Conservation (phyloP, 2,888 invertebrate genomes). For the Marronus borbonicus region DNA sequence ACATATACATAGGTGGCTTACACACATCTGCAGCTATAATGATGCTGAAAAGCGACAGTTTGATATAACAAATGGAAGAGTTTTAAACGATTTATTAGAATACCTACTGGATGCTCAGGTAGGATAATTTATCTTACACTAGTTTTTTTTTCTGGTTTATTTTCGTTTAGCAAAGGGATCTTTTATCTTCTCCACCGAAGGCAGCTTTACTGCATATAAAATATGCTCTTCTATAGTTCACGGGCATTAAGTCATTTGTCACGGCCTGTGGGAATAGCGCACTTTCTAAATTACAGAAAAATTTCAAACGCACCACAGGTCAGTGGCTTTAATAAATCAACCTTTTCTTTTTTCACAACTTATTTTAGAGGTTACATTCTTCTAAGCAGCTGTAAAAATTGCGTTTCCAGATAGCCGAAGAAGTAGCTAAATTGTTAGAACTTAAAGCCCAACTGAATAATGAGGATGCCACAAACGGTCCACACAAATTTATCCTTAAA, state of each 20-base stretch:
- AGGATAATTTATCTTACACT: conserved; percentile 57
- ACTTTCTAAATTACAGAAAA: conserved; percentile 58
- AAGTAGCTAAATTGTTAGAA: conserved; percentile 86
- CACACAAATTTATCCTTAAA: conserved; percentile 88
- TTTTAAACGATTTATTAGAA: conserved; percentile 35
- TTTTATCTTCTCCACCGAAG: conserved; percentile 14
- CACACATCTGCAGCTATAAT: conserved; percentile 76
- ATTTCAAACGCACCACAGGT: conserved; percentile 66
- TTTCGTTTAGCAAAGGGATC: conserved; percentile 37
- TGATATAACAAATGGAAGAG: conserved; percentile 11
- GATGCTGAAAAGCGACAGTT: conserved; percentile 53
- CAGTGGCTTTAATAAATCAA: conserved; percentile 61
- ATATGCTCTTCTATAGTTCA: conserved; percentile 57
- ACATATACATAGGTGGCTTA: conserved; percentile 75
- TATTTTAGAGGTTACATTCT: conserved; percentile 4
- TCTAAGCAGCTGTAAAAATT: neutral
- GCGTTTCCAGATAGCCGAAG: conserved; percentile 83
- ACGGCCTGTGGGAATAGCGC: conserved; percentile 64
- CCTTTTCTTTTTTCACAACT: conserved; percentile 1
- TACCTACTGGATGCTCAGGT: conserved; percentile 62
- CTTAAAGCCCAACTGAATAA: conserved; percentile 83
- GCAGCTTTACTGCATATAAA: conserved; percentile 49
- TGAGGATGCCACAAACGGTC: conserved; percentile 74
- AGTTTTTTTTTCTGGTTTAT: conserved; percentile 56
- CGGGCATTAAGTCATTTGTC: conserved; percentile 63